phyloP scores from a whole-genome alignment of 2,888 invertebrate genomes.

The Xestia xanthographa region DNA sequence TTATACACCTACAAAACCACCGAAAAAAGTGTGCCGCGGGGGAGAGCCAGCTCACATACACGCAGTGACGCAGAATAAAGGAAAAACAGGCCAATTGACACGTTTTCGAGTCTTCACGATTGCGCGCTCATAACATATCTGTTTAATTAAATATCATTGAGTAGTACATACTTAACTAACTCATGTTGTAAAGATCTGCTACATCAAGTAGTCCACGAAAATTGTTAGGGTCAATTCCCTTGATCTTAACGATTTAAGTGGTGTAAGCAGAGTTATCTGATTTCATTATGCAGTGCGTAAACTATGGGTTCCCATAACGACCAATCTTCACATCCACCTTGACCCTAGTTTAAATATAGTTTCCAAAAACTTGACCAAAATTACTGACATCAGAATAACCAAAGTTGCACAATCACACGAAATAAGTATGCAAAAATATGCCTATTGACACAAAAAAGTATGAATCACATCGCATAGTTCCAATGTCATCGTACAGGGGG shows the following conservation, averaged over 20 bases:
- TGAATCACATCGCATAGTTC: slow-evolving; percentile 60
- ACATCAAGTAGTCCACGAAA: neutral
- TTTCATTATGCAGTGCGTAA: slow-evolving; percentile 2
- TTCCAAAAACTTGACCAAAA: slow-evolving; percentile 13
- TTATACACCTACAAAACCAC: no score
- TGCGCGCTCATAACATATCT: no score
- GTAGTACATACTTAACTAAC: neutral
- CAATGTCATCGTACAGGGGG: slow-evolving; percentile 60
- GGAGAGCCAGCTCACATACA: no score
- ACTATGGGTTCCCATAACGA: slow-evolving; percentile 26
- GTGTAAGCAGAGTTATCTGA: neutral
- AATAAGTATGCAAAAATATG: slow-evolving; percentile 42
- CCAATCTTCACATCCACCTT: slow-evolving; percentile 47
- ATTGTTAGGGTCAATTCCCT: slow-evolving; percentile 1
- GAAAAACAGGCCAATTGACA: no score
- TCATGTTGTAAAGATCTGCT: neutral
- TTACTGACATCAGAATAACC: slow-evolving; percentile 44
- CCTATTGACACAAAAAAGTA: slow-evolving; percentile 36
- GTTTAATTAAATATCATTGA: no score
- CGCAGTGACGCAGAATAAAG: no score
- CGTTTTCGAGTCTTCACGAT: no score
- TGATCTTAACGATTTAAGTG: slow-evolving; percentile 16
- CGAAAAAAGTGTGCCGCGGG: no score
- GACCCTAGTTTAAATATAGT: slow-evolving; percentile 39
- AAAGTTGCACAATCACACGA: slow-evolving; percentile 54